These are phyloP conservation scores for Apodemia zela DNA, from an alignment of 2,888 invertebrate species.

Conservation along the genomic window DNA sequence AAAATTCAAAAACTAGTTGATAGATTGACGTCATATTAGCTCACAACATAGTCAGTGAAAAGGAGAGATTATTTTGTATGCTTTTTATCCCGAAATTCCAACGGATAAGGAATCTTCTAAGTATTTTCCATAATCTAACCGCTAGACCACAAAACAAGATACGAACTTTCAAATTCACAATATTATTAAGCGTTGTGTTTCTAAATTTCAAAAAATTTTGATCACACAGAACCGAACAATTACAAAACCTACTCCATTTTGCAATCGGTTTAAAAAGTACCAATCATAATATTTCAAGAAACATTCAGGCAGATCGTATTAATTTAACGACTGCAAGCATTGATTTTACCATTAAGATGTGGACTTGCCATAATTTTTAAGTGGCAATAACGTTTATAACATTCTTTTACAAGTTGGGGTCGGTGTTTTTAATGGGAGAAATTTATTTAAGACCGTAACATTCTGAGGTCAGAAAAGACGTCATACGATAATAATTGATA, in stretches of 20 bases:
- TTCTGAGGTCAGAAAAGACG: background rate
- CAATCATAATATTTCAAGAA: background rate
- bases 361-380: conserved; percentile 14
- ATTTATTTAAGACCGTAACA: conserved; percentile 1
- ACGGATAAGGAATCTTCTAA: no score
- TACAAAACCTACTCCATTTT: background rate
- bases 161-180: no score
- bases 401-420: conserved; percentile 7
- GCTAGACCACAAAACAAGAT: no score
- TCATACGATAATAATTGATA: background rate
- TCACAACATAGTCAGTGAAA: no score
- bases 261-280: background rate
- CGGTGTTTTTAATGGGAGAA: background rate
- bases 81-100: no score
- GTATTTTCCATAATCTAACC: no score
- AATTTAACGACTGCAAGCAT: background rate
- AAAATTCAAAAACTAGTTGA: no score
- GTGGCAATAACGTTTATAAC: conserved; percentile 13
- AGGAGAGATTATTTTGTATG: no score
- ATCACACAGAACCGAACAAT: no score
- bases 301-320: background rate
- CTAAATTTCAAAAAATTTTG: no score
- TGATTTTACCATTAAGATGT: conserved; percentile 10
- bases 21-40: no score
- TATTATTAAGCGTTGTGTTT: no score